Base-by-base conservation (phyloP, 2,797 vertebrate genomes). In the Alectoris magna region DNA sequence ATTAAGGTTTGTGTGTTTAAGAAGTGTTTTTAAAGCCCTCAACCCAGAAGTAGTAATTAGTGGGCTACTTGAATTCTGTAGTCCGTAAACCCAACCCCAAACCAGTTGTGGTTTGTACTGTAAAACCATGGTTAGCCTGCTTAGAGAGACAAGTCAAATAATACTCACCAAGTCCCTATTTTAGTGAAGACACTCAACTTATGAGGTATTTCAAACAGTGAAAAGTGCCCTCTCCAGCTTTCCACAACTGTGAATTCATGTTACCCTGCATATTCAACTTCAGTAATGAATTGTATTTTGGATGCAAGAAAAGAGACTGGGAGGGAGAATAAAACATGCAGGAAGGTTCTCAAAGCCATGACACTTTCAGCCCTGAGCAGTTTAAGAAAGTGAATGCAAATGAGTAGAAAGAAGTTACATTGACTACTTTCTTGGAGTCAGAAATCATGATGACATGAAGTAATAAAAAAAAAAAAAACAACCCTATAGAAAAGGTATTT, bases 141-240 rank as follows among this genome's bases (percentile, higher is more conserved):
- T 85, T 87, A 85, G 53, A 83, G 66, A 84, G 51, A 87, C 22
- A 86, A 82, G 41, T 63, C 78, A 49, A 75, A 90, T 86, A 88
- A 91, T 55, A 69, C 55, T 91, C 75, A 92, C 53, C 86, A 79
- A 94, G 55, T 76, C 66, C 74, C 68, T 88, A n/a, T 86, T 94
- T 96, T 93, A 93, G 85, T 91, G 73, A 97, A 90, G 81, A 91
- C 84, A 91, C 94, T 87, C 76, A 95, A 86, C 26, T 94, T 73
- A 88, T 92, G 93, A 96, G 96, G 95, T 96, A 96, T 96, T 96
- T 95, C 53, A 86, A 93, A 94, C 90, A 79, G 83, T 94, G 86
- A 86, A 93, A 95, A 96, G 81, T 90, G 76, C 90, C 90, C 88
- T 88, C 85, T 95, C 90, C 94, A 95, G 77, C 92, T 29, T 91